These are phyloP conservation scores for Lasioglossum morio DNA, from an alignment of 2,888 invertebrate genomes.

Conservation along the genomic window DNA sequence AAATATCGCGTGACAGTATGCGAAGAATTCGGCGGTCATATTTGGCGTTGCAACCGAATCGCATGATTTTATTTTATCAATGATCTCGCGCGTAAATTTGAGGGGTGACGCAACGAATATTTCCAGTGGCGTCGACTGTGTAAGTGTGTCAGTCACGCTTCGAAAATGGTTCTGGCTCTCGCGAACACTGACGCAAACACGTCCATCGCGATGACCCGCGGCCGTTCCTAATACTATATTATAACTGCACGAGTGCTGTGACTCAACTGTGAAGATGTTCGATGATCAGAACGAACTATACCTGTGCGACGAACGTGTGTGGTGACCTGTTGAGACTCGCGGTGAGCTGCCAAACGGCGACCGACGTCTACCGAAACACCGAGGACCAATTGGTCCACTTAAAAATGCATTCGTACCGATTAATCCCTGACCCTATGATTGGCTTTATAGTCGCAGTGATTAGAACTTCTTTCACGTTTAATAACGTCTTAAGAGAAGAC, in stretches of 20 bases:
- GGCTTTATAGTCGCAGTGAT: background rate
- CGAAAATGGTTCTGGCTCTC: background rate
- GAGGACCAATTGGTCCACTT: background rate
- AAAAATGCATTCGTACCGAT: background rate
- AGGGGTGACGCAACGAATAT: background rate
- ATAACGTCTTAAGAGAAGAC: too few species aligned
- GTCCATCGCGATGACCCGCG: background rate
- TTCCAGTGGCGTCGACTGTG: background rate
- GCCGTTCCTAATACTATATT: background rate
- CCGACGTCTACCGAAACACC: too few species aligned
- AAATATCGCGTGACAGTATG: background rate
- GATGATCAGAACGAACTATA: background rate
- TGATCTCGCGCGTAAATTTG: background rate
- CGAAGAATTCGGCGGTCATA: background rate
- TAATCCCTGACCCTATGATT: background rate
- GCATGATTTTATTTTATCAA: background rate
- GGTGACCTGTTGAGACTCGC: background rate
- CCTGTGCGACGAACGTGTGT: background rate
- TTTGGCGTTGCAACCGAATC: background rate
- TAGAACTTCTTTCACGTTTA: too few species aligned
- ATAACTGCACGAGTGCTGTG: background rate
- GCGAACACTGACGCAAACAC: background rate
- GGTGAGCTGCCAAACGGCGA: background rate
- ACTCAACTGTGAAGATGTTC: background rate
- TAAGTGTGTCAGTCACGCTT: background rate